Evolutionary conservation across 2,797 vertebrate genomes (phyloP).

Genomic region (Anas bahamensis): DNA sequence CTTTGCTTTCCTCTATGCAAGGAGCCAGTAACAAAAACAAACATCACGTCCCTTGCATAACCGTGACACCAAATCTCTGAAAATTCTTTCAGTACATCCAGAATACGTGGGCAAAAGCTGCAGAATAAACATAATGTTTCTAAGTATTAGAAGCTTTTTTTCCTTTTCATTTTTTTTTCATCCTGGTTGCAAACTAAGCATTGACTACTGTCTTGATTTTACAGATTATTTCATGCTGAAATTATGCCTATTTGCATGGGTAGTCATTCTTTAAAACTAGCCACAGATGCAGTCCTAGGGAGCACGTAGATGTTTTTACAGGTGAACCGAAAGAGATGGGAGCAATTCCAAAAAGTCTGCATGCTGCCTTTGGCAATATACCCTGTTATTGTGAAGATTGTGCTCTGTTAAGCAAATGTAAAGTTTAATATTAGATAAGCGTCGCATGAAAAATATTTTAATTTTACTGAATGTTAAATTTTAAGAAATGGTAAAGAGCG

Average conservation of each 20-base stretch:
- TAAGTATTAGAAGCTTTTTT: not conserved
- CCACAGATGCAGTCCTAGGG: constrained; percentile 87
- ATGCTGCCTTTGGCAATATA: constrained; percentile 86
- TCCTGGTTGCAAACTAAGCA: constrained; percentile 64
- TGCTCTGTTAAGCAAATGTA: constrained; percentile 84
- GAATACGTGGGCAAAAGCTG: constrained; percentile 38
- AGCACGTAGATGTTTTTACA: constrained; percentile 89
- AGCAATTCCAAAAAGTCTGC: constrained; percentile 84
- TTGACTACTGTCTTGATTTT: constrained; percentile 74
- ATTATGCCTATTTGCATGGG: constrained; percentile 85
- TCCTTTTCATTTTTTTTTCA: not conserved
- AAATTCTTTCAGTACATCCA: constrained; percentile 43
- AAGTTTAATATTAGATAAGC: constrained; percentile 85
- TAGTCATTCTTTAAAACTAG: constrained; percentile 87
- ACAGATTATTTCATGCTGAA: constrained; percentile 84
- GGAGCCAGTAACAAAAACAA: constrained; percentile 39
- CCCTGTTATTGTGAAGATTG: constrained; percentile 86
- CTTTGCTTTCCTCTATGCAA: constrained; percentile 35
- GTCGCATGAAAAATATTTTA: constrained; percentile 74
- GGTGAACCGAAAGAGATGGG: constrained; percentile 89
- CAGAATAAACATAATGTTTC: constrained; percentile 35
- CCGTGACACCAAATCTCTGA: constrained; percentile 35
- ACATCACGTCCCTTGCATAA: constrained; percentile 20
- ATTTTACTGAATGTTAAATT: constrained; percentile 74
- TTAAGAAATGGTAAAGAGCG: constrained; percentile 71